Evolutionary conservation across 37 sponge, comb jelly and placozoan genomes (phyloP).

Genomic region (Spongilla lacustris): DNA sequence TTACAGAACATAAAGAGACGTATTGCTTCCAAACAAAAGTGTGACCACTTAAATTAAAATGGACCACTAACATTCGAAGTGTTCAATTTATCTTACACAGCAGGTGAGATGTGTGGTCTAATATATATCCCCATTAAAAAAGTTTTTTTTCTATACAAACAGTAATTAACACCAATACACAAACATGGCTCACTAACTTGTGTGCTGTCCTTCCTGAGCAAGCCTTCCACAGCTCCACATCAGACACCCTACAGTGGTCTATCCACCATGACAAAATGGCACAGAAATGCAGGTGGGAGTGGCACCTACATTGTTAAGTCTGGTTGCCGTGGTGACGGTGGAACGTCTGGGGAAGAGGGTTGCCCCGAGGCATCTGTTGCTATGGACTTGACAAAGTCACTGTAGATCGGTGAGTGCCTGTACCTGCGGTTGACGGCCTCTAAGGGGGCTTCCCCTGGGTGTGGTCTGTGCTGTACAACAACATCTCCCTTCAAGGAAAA

Average conservation of each 20-base stretch:
- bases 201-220: constrained; percentile 79
- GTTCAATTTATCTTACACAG: no score
- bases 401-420: constrained; percentile 7
- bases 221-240: constrained; percentile 49
- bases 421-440: constrained; percentile 4
- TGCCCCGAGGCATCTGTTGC: not conserved
- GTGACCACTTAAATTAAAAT: no score
- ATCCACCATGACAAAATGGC: not conserved
- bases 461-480: not conserved
- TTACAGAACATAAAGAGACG: no score
- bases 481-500: constrained; percentile 3
- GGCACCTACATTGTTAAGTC: not conserved
- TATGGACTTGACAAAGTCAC: constrained; percentile 28
- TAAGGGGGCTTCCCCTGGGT: not conserved
- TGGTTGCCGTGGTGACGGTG: not conserved
- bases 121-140: no score
- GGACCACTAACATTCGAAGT: no score
- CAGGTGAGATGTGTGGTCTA: no score
- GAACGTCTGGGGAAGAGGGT: not conserved
- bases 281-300: not conserved
- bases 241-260: constrained; percentile 18
- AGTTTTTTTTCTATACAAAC: no score
- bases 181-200: constrained; percentile 44
- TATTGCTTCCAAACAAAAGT: no score
- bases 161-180: no score